phyloP scores from a whole-genome alignment of 2,797 vertebrate genomes.

The Sus cebifrons region DNA sequence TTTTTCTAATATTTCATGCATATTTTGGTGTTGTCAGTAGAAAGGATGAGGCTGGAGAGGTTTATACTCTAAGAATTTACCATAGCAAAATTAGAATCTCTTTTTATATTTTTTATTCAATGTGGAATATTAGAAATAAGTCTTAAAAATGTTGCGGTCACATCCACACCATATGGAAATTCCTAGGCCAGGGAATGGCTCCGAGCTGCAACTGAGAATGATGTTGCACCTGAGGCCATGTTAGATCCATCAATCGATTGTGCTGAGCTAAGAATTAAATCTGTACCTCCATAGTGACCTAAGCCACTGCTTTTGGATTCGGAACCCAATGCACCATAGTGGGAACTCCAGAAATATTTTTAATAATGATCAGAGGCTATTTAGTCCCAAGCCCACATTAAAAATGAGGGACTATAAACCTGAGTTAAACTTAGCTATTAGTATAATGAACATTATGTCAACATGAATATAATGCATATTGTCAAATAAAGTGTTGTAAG shows the following conservation, averaged over 20 bases:
- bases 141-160: background rate
- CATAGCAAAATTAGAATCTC: background rate
- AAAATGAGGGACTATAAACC: background rate
- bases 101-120: slow-evolving; percentile 6
- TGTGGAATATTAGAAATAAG: background rate
- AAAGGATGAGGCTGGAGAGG: background rate
- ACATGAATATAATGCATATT: background rate
- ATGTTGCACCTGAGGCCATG: too few species aligned
- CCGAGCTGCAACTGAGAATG: too few species aligned
- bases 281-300: too few species aligned
- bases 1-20: background rate
- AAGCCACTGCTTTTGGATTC: too few species aligned
- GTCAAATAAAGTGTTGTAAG: slow-evolving; percentile 15
- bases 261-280: too few species aligned
- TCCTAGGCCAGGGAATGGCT: too few species aligned
- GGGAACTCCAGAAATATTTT: too few species aligned
- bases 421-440: slow-evolving; percentile 9
- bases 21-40: background rate
- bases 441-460: background rate
- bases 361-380: background rate
- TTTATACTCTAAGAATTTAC: background rate
- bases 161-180: too few species aligned
- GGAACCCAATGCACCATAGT: too few species aligned
- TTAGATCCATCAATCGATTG: too few species aligned
- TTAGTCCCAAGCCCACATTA: background rate